phyloP scores from a whole-genome alignment of 2,888 invertebrate species.

The Tromatobia lineatoria region DNA sequence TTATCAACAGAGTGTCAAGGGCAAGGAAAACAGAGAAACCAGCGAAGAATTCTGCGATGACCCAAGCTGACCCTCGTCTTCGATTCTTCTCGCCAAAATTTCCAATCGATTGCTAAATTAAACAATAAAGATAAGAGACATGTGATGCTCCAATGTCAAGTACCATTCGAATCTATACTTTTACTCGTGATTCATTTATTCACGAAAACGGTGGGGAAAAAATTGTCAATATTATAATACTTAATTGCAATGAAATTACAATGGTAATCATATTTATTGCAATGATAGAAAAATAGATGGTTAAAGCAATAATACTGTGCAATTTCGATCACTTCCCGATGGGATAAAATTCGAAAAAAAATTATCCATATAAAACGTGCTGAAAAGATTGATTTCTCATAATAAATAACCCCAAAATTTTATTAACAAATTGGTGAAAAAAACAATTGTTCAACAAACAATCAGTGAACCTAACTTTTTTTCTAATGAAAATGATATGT shows the following conservation, averaged over 20 bases:
- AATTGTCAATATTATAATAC: background rate
- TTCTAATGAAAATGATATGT: no score
- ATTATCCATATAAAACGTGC: no score
- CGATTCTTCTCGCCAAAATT: conserved; percentile 14
- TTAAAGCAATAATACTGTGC: no score
- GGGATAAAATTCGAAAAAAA: no score
- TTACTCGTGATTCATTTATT: background rate
- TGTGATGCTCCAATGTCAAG: background rate
- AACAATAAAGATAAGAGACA: background rate
- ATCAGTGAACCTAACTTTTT: no score
- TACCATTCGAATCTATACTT: background rate
- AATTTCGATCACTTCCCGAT: no score
- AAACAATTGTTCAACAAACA: no score
- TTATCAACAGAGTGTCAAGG: background rate
- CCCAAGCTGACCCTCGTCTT: background rate
- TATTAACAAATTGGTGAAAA: no score
- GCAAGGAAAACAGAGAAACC: background rate
- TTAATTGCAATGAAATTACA: background rate
- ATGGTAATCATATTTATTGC: background rate
- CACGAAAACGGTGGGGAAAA: background rate
- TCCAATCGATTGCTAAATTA: conserved; percentile 3
- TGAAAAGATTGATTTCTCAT: no score
- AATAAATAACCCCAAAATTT: no score
- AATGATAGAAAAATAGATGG: background rate
- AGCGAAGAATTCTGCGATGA: background rate